Evolutionary conservation across 2,113 vertebrate species (phyloP), one percentile per base, ranked within the genome.

Genomic region (Pelobates fuscus): DNA sequence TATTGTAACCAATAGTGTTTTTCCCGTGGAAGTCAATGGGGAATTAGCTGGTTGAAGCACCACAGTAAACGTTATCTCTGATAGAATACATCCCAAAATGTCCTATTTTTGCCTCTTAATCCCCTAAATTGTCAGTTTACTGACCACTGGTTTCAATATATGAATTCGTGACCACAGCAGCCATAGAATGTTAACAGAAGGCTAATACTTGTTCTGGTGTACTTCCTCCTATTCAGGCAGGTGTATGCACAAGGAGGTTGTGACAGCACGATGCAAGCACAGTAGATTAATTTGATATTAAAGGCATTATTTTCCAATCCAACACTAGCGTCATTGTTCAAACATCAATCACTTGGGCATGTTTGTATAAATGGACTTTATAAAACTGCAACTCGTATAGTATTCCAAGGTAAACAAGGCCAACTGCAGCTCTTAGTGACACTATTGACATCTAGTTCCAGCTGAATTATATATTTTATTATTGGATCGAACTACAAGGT

Each of bases 331-430:
- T 61, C 64, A 77, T 68, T 77, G 73, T 68, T 61, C 21, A 77
- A 77, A 68, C 65, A 77, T 61, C 44, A 58, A 54, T 68, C 65
- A 61, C 73, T 68, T 61, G 61, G 55, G 27, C n/a, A 25, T 77
- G 65, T 77, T 77, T 77, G 73, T 37, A 77, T 68, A 68, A 68
- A 68, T 67, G 65, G 54, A 63, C 30, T 60, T 63, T 59, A 44
- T 58, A 67, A 60, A 20, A 26, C 65, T 61, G 41, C 26, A 20
- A 52, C 26, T 23, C 55, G 49, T 54, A 60, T 43, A 61, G 29
- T 77, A 68, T 68, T 77, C 65, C 55, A 77, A 77, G 64, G 65
- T 68, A 77, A 77, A 77, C 61, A 77, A 61, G 57, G 41, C 55
- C 58, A 61, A 58, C 43, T 61, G 12, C 26, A 8, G n/a, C 14